Evolutionary conservation across 2,888 invertebrate genomes (phyloP), one percentile per base, ranked within the genome.

Genomic region (Muscina levida): DNA sequence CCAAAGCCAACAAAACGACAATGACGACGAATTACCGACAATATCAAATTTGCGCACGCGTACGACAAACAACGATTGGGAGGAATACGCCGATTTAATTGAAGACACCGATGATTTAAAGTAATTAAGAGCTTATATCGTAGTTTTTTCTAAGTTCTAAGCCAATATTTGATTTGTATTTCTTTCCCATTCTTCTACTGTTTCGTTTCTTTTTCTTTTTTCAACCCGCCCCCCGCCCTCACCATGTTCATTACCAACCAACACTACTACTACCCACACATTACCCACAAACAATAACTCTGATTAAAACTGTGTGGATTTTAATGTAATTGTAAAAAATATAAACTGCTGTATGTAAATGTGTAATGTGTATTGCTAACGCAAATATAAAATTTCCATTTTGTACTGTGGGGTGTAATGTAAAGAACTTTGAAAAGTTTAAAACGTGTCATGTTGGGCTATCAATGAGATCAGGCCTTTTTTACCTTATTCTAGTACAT

Each of bases 71-170:
- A 90, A 89, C 85, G 90, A 90, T 86, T 90, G 91, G 90, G 90
- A 84, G 72, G 90, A 90, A 85, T 90, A 90, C 85, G 90, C 90
- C 82, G 90, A 90, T 86, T 88, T 90, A 85, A 90, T 90, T 85
- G 90, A 90, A 87, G 90, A 90, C 85, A 90, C 90, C 88, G 90
- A 90, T 90, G 90, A 90, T 90, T 90, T 90, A 90, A 90, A 90
- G 90, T 90, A 90, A 90, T 90, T 90, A 90, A 90, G 90, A 89
- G 89, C 88, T 89, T 90, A 88, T 90, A 90, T 89, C 90, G 89
- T 90, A 90, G 89, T 89, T 90, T 90, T 86, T 90, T 90, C 88
- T 90, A 90, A 90, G 89, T 90, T 90, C 83, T 83, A 79, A 78
- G 59, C 68, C 22, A 79, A 66, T 67, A 66, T 79, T 80, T 82